A percentile compares a stretch with the other conserved stretches of the same genome.
Conservation (phyloP, 2,888 invertebrate genomes). For the Linnaemya tessellans region DNA sequence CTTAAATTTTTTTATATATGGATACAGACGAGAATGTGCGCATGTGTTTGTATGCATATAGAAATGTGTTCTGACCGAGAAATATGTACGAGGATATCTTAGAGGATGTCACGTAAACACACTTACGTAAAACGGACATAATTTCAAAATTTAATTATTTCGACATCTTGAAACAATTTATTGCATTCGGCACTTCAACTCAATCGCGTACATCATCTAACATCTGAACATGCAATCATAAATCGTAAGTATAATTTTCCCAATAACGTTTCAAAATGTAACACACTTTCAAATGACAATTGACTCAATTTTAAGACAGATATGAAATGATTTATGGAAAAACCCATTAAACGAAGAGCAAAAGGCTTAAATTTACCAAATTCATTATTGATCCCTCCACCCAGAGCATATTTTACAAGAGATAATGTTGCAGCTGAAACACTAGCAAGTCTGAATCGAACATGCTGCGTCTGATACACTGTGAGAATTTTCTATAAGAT, state of each 20-base stretch:
- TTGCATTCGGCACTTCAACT: no score
- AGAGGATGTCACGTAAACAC: no score
- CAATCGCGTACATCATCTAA: neutral
- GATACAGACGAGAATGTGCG: no score
- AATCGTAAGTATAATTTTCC: slow-evolving; percentile 7
- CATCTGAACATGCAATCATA: slow-evolving; percentile 12
- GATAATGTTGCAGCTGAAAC: neutral
- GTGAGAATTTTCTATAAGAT: neutral
- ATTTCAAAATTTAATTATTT: no score
- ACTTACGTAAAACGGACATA: no score
- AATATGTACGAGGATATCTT: no score
- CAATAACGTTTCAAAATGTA: slow-evolving; percentile 11
- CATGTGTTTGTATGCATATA: no score
- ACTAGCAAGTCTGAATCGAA: neutral
- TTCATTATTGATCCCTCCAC: neutral
- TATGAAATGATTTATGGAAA: slow-evolving; percentile 17
- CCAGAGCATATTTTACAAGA: neutral
- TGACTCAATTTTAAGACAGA: neutral
- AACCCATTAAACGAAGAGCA: neutral
- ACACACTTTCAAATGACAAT: slow-evolving; percentile 19
- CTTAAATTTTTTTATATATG: no score
- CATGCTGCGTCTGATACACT: slow-evolving; percentile 35
- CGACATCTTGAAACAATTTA: no score
- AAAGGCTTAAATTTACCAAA: slow-evolving; percentile 9
- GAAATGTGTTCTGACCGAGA: no score